Percentiles rank a stretch among this genome's conserved stretches.
Evolutionary conservation across 1,140 invertebrate species (phyloP).

Genomic region (Paraescarpia echinospica): DNA sequence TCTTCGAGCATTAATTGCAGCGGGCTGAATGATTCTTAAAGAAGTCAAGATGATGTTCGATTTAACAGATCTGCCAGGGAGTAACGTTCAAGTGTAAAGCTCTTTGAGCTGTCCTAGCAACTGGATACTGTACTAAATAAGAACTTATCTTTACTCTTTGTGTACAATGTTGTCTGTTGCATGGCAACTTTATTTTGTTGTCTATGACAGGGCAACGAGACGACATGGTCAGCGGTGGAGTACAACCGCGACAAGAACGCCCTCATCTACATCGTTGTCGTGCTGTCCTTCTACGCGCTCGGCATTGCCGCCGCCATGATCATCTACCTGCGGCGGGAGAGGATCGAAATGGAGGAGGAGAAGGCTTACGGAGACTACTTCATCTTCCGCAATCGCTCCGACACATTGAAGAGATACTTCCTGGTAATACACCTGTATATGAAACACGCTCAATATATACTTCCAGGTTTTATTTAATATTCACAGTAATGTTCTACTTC

Average conservation of each 20-base stretch:
- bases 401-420: slow-evolving; percentile 30
- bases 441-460: slow-evolving; percentile 11
- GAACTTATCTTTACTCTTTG: too few relatives aligned
- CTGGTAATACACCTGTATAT: slow-evolving; percentile 28
- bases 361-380: slow-evolving; percentile 47
- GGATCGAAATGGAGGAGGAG: slow-evolving; percentile 46
- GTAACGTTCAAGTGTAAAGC: too few relatives aligned
- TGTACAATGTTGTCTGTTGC: too few relatives aligned
- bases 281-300: slow-evolving; percentile 50
- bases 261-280: slow-evolving; percentile 50
- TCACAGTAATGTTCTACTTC: too few relatives aligned
- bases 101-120: too few relatives aligned
- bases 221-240: neutral
- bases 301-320: slow-evolving; percentile 51
- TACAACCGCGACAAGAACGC: slow-evolving; percentile 38
- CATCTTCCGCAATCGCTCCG: slow-evolving; percentile 35
- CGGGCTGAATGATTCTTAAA: too few relatives aligned
- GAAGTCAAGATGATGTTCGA: too few relatives aligned
- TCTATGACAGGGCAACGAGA: neutral
- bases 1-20: too few relatives aligned
- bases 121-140: too few relatives aligned
- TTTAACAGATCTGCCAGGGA: too few relatives aligned
- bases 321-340: slow-evolving; percentile 49
- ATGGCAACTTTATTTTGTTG: too few relatives aligned
- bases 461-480: too few relatives aligned